Evolutionary conservation across 2,888 invertebrate genomes (phyloP).

Genomic region (Pammene aurita): DNA sequence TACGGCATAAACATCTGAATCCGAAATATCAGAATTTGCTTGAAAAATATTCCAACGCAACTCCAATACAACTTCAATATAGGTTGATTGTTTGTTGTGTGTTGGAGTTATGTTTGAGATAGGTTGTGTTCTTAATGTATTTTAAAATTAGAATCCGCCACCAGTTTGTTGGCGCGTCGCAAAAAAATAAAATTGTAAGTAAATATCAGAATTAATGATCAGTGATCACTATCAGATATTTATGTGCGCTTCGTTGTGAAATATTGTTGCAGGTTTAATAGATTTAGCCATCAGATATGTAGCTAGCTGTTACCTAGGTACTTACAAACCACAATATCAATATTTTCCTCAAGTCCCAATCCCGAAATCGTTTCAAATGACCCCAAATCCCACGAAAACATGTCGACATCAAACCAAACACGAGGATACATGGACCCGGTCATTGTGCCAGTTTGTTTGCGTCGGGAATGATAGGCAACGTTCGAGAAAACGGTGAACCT

Average conservation of each 20-base stretch:
- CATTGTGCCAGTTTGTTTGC: constrained; percentile 11
- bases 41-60: too few relatives aligned
- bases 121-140: too few relatives aligned
- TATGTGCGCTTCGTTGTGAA: not conserved
- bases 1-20: too few relatives aligned
- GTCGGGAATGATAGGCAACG: not conserved
- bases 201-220: too few relatives aligned
- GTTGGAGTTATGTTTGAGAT: too few relatives aligned
- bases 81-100: too few relatives aligned
- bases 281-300: not conserved
- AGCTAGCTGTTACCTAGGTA: not conserved
- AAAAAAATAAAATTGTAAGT: too few relatives aligned
- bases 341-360: constrained; percentile 9
- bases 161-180: too few relatives aligned
- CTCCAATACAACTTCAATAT: too few relatives aligned
- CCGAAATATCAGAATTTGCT: too few relatives aligned
- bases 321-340: not conserved
- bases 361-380: not conserved
- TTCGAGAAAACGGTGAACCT: not conserved
- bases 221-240: not conserved
- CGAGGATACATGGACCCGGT: not conserved
- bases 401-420: constrained; percentile 11
- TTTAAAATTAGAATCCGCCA: too few relatives aligned
- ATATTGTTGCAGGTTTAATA: too few relatives aligned
- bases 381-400: constrained; percentile 3